Conservation (phyloP, 2,113 vertebrate species). For the Lagopus muta region DNA sequence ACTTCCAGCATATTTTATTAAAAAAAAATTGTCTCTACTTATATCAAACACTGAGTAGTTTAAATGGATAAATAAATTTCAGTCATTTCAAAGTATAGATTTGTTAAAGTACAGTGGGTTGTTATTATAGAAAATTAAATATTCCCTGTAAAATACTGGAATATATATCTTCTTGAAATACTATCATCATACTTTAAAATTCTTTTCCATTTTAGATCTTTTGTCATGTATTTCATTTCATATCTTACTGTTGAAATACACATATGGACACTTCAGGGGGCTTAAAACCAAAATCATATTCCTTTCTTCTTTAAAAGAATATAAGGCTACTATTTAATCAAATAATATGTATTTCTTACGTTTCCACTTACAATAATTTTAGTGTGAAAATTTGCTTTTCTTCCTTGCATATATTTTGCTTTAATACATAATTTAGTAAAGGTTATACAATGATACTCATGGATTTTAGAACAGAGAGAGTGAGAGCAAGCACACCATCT, state of each 20-base stretch:
- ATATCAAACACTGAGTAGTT: not conserved
- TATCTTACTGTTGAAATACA: not conserved
- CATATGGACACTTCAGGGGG: constrained; percentile 8
- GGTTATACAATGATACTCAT: not conserved
- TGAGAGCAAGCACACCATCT: not conserved
- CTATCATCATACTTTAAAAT: not conserved
- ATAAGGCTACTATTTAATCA: constrained; percentile 36
- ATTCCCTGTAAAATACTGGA: not conserved
- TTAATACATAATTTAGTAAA: constrained; percentile 12
- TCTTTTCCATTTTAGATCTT: not conserved
- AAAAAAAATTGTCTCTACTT: not conserved
- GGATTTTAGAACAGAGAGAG: not conserved
- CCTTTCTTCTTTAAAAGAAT: constrained; percentile 62
- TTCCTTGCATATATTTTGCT: not conserved
- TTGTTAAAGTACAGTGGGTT: not conserved
- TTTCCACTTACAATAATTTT: not conserved
- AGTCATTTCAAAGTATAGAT: not conserved
- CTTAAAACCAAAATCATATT: constrained; percentile 8
- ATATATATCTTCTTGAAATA: not conserved
- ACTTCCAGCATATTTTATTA: not conserved
- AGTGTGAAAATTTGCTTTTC: not conserved
- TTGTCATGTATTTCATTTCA: not conserved
- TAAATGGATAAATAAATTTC: not conserved
- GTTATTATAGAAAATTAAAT: not conserved
- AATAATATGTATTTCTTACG: not conserved